These are phyloP conservation scores for Acromyrmex charruanus DNA, from an alignment of 1,140 invertebrate genomes.

Conservation along the genomic window DNA sequence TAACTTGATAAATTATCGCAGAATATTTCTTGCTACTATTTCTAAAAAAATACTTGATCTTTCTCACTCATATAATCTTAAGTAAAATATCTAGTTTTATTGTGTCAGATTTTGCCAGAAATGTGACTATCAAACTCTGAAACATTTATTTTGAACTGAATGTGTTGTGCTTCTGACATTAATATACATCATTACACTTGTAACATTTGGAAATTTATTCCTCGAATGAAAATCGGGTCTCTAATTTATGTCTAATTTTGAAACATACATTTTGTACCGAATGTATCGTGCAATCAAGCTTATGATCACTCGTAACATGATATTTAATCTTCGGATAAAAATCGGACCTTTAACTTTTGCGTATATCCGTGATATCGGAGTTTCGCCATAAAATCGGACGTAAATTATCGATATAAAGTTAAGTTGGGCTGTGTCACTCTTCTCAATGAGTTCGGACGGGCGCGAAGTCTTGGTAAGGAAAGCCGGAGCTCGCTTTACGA, in stretches of 20 bases:
- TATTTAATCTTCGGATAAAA: background rate
- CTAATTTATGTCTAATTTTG: background rate
- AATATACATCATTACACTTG: background rate
- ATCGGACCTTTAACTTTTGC: background rate
- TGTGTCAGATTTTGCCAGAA: background rate
- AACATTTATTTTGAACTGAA: background rate
- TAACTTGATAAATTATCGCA: slow-evolving; percentile 2
- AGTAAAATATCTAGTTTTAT: slow-evolving; percentile 6
- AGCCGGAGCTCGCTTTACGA: slow-evolving; percentile 54
- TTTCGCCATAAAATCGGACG: slow-evolving; percentile 9
- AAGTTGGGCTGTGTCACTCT: background rate
- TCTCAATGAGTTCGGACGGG: slow-evolving; percentile 14
- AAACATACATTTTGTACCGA: background rate
- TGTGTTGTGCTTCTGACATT: background rate
- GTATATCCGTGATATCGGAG: background rate
- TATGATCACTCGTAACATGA: background rate
- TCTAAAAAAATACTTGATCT: background rate
- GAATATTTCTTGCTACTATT: background rate
- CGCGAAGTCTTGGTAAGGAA: slow-evolving; percentile 56
- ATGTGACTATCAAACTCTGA: background rate
- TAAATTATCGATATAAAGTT: slow-evolving; percentile 4
- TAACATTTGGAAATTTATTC: background rate
- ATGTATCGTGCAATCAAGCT: background rate
- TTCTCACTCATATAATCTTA: background rate
- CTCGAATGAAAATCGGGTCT: too few species aligned